Evolutionary conservation across 2,888 invertebrate genomes (phyloP).

Genomic region (Ormyrus pomaceus): DNA sequence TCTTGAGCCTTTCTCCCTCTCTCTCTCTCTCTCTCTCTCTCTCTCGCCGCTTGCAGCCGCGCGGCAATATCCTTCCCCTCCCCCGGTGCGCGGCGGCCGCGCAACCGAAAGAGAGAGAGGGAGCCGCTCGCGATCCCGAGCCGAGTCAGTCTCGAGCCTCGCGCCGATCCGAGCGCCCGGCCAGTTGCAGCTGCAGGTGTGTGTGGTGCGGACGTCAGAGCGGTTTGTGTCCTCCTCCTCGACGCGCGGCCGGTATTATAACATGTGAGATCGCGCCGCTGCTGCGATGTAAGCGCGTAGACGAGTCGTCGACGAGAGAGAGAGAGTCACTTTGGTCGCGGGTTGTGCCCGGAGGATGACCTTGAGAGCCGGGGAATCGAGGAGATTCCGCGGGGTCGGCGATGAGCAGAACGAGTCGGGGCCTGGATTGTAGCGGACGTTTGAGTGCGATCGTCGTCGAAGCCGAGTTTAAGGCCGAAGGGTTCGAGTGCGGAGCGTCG

Average conservation of each 20-base stretch:
- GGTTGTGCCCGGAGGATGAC: neutral
- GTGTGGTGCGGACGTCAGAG: slow-evolving; percentile 41
- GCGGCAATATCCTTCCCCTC: slow-evolving; percentile 15
- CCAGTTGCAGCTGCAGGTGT: slow-evolving; percentile 58
- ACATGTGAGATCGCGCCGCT: neutral
- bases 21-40: slow-evolving; percentile 47
- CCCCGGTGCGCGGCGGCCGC: slow-evolving; percentile 48
- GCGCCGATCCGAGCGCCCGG: slow-evolving; percentile 66
- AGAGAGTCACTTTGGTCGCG: neutral
- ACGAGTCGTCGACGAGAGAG: neutral
- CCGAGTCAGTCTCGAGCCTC: slow-evolving; percentile 69
- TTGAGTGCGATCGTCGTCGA: no score
- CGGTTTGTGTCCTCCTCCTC: neutral
- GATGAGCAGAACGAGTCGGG: neutral
- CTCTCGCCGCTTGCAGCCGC: slow-evolving; percentile 25
- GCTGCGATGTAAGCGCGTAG: neutral
- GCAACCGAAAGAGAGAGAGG: slow-evolving; percentile 12
- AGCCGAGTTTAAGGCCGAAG: neutral
- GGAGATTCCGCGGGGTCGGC: neutral
- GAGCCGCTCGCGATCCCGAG: slow-evolving; percentile 36
- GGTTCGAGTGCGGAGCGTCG: neutral
- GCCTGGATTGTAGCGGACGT: no score
- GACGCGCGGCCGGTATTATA: neutral
- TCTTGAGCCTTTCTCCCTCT: neutral
- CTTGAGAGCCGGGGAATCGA: neutral